Conservation (phyloP, 2,888 invertebrate species). For the Merodon equestris region DNA sequence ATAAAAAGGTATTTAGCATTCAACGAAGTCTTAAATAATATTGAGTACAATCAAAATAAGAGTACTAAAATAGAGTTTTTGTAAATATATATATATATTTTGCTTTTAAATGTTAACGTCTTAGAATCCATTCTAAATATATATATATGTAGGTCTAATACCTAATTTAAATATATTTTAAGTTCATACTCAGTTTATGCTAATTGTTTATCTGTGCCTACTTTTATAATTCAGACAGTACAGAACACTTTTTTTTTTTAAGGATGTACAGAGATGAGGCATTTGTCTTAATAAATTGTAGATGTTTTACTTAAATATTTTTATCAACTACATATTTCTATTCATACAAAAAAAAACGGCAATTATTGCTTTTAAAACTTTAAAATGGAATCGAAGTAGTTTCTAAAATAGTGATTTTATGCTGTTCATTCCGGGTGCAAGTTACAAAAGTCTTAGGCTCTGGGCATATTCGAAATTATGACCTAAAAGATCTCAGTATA, state of each 20-base stretch:
- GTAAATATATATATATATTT: slow-evolving; percentile 24
- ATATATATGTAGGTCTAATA: not conserved
- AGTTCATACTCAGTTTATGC: not conserved
- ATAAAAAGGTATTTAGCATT: not conserved
- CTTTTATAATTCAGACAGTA: slow-evolving; percentile 24
- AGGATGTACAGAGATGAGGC: slow-evolving; percentile 21
- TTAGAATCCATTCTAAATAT: slow-evolving; percentile 10
- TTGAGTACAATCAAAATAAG: slow-evolving; percentile 25
- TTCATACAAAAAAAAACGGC: no score
- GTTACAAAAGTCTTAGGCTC: no score
- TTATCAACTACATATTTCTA: not conserved
- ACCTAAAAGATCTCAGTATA: no score
- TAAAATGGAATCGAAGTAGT: no score
- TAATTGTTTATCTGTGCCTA: slow-evolving; percentile 1
- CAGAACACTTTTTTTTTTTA: slow-evolving; percentile 6
- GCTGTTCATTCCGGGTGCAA: no score
- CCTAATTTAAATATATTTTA: slow-evolving; percentile 3
- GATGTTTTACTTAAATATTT: not conserved
- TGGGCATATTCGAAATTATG: no score
- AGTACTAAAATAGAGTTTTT: slow-evolving; percentile 47
- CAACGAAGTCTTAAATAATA: slow-evolving; percentile 17
- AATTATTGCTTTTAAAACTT: no score
- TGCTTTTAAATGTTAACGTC: slow-evolving; percentile 30
- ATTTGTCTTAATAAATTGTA: slow-evolving; percentile 10
- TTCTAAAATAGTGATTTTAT: no score